Base-by-base conservation (phyloP, 2,888 invertebrate genomes). In the Synanthedon myopaeformis region DNA sequence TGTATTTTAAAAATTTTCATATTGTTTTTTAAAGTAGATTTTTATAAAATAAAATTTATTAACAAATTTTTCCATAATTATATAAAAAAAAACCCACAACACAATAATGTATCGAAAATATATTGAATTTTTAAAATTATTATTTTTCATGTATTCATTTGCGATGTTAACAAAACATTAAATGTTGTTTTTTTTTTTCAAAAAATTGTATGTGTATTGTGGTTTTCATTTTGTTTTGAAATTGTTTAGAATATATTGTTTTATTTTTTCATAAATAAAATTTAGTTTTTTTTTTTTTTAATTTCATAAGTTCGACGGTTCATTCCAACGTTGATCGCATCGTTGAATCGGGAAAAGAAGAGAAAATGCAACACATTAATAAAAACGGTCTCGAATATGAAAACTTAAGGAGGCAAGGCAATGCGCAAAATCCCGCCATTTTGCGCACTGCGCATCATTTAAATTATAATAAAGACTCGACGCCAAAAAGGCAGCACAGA, bases 361-460 rank as follows among this genome's bases (percentile, higher is more conserved):
- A 81, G 84, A 88, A 88, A 86, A 87, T 88, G 88, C 88, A 88
- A 88, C 88, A 88, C 86, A 64, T 88, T 82, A 88, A 66, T 61
- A 74, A 77, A 80, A 83, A 82, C 81, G 82, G 78, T 76, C 58
- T 54, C 52, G 56, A 58, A 60, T 58, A 8, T 10, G 10, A 35
- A 35, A 35, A 35, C 2, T 35, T 35, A 0, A 59, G 60, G 57
- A 53, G 56, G 58, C 59, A 64, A 60, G 60, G 53, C 63, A 60
- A 58, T 51, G 35, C 10, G 8, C 2, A 35, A 8, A 35, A 10
- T 35, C 35, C 35, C 35, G 35, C 3, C 10, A 57, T 54, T n/a
- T n/a, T n/a, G n/a, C n/a, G n/a, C n/a, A n/a, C n/a, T n/a, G n/a
- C n/a, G n/a, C n/a, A n/a, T n/a, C n/a, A n/a, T n/a, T n/a, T 56